Conservation (phyloP, 2,113 vertebrate genomes). For the Python bivittatus region DNA sequence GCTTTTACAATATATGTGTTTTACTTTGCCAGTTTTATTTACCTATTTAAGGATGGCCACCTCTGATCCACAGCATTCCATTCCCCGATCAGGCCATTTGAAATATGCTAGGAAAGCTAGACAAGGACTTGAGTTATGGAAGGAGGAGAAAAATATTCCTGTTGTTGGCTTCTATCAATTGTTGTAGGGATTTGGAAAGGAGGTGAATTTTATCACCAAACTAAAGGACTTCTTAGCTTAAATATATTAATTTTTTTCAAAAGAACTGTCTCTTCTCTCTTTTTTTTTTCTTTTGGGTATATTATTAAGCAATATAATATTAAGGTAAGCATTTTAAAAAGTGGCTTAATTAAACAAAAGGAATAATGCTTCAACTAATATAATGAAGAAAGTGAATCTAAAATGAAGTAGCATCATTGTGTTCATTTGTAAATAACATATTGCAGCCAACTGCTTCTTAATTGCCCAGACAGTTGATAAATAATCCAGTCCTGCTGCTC, state of each 20-base stretch:
- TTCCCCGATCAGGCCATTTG: background rate
- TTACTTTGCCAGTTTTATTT: background rate
- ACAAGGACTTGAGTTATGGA: background rate
- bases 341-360: slow-evolving; percentile 70
- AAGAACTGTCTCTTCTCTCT: slow-evolving; percentile 32
- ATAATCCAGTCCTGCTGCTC: slow-evolving; percentile 87
- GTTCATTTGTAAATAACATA: slow-evolving; percentile 85
- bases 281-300: slow-evolving; percentile 33
- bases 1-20: background rate
- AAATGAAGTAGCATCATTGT: slow-evolving; percentile 74
- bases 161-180: background rate
- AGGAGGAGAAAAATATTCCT: background rate
- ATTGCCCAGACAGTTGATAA: slow-evolving; percentile 94
- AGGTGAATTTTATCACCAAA: background rate
- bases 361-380: slow-evolving; percentile 65
- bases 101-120: background rate
- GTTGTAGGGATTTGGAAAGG: background rate
- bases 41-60: background rate
- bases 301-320: slow-evolving; percentile 56
- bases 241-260: slow-evolving; percentile 29
- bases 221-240: slow-evolving; percentile 17
- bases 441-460: slow-evolving; percentile 92
- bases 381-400: slow-evolving; percentile 74
- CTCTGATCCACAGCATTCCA: background rate
- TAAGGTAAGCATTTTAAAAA: slow-evolving; percentile 65